phyloP scores from a whole-genome alignment of 2,888 invertebrate species.

The Caenorhabditis panamensis region DNA sequence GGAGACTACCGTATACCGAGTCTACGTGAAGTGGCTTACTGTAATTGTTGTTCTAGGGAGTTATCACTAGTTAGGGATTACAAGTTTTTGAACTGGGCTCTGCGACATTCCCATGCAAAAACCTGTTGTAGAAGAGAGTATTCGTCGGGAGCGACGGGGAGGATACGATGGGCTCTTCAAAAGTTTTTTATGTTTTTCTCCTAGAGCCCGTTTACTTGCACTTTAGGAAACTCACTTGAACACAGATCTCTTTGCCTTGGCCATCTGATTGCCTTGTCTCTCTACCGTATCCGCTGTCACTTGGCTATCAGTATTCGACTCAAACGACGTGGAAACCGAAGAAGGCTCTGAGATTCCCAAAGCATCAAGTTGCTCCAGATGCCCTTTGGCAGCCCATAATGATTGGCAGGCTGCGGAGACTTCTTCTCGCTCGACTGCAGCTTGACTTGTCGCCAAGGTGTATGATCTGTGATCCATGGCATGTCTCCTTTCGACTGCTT shows the following conservation, averaged over 20 bases:
- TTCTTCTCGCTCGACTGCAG: slow-evolving; percentile 38
- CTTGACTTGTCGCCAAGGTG: slow-evolving; percentile 32
- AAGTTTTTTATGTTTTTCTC: neutral
- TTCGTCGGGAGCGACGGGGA: slow-evolving; percentile 56
- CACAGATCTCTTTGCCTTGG: slow-evolving; percentile 62
- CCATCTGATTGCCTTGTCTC: slow-evolving; percentile 41
- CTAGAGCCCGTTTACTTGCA: neutral
- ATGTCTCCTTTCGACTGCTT: slow-evolving; percentile 34
- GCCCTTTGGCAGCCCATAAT: slow-evolving; percentile 69
- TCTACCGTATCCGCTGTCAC: slow-evolving; percentile 59
- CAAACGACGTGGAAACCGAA: slow-evolving; percentile 70
- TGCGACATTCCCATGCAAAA: slow-evolving; percentile 59
- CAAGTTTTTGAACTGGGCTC: slow-evolving; percentile 49
- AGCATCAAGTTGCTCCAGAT: slow-evolving; percentile 69
- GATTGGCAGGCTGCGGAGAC: slow-evolving; percentile 67
- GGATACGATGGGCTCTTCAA: slow-evolving; percentile 48
- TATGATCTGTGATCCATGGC: slow-evolving; percentile 50
- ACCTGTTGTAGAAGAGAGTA: slow-evolving; percentile 51
- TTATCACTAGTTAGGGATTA: neutral
- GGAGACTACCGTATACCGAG: slow-evolving; percentile 45
- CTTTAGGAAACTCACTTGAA: slow-evolving; percentile 70
- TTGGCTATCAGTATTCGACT: slow-evolving; percentile 69
- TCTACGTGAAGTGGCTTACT: slow-evolving; percentile 49
- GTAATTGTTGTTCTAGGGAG: slow-evolving; percentile 14
- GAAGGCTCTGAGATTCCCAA: slow-evolving; percentile 70